phyloP scores from a whole-genome alignment of 1,140 invertebrate genomes.

The Macrosteles quadrilineatus region DNA sequence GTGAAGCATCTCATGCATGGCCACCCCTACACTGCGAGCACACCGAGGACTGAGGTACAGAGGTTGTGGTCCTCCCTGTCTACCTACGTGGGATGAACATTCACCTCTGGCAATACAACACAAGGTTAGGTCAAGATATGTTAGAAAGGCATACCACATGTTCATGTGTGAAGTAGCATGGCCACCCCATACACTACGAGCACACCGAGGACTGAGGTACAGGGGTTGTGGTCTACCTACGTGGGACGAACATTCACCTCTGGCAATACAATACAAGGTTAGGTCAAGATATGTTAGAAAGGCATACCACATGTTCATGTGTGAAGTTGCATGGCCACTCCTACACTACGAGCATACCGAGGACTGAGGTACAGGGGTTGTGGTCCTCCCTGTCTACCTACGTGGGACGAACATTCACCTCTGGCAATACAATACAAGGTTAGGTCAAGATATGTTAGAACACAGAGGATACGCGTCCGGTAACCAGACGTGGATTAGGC shows the following conservation, averaged over 20 bases:
- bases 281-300: no score
- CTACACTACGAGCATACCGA: no score
- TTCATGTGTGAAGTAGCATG: constrained; percentile 58
- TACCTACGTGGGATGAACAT: background rate
- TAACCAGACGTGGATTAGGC: no score
- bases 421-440: no score
- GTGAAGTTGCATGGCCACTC: constrained; percentile 55
- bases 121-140: constrained; percentile 54
- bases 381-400: no score
- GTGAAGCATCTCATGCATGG: constrained; percentile 59
- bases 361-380: no score
- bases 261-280: no score
- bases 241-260: background rate
- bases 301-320: no score
- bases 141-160: constrained; percentile 56
- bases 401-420: no score
- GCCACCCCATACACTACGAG: constrained; percentile 48
- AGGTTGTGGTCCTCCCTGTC: background rate
- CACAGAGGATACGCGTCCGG: no score
- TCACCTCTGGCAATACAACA: no score
- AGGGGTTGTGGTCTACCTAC: constrained; percentile 2
- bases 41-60: constrained; percentile 2
- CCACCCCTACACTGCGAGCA: constrained; percentile 45
- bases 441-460: no score
- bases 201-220: background rate